These are phyloP conservation scores for Bubo bubo DNA, from an alignment of 2,113 vertebrate genomes.

Conservation along the genomic window DNA sequence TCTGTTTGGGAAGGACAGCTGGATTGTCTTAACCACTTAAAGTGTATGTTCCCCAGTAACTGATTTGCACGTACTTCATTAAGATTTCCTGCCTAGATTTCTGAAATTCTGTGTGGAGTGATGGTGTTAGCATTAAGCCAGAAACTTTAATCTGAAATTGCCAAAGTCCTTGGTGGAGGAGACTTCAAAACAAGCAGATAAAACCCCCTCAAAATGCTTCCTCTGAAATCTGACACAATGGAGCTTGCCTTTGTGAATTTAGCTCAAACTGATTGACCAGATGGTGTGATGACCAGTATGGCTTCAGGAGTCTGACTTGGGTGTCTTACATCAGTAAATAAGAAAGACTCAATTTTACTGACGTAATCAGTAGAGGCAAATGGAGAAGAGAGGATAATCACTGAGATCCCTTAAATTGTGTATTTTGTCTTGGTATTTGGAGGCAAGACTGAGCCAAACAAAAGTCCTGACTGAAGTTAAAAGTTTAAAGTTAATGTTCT, in stretches of 20 bases:
- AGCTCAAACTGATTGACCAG: neutral
- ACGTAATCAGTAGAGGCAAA: neutral
- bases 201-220: neutral
- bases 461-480: neutral
- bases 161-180: neutral
- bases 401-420: neutral
- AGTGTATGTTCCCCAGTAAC: rapidly evolving
- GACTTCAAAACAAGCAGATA: neutral
- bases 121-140: rapidly evolving
- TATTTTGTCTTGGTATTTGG: neutral
- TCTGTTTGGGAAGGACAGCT: neutral
- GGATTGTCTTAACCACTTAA: neutral
- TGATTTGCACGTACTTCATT: neutral
- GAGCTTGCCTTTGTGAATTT: neutral
- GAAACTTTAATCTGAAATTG: neutral
- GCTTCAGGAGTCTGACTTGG: neutral
- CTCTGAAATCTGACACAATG: neutral
- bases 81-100: neutral
- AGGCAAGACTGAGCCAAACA: neutral
- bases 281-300: neutral
- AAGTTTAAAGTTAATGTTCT: neutral
- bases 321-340: neutral
- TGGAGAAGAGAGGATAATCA: neutral
- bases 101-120: rapidly evolving
- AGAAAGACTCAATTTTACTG: neutral